These are phyloP conservation scores for Sarcophaga variegata DNA, from an alignment of 2,888 invertebrate species.

Conservation along the genomic window DNA sequence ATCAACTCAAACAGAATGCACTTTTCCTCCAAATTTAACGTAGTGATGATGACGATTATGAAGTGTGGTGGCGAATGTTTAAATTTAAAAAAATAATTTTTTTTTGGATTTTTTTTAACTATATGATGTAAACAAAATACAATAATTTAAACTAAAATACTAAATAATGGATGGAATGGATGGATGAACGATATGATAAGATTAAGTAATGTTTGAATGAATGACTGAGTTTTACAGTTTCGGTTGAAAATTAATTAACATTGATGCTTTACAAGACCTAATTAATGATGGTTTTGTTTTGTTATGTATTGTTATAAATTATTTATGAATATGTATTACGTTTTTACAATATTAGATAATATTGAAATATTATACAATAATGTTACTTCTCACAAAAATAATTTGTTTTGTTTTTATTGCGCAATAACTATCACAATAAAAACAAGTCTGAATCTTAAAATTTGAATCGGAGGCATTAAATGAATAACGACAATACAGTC, in stretches of 20 bases:
- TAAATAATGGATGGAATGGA: conserved; percentile 20
- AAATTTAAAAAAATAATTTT: too few species aligned
- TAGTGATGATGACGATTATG: too few species aligned
- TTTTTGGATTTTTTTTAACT: background rate
- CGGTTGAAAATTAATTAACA: background rate
- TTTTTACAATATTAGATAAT: background rate
- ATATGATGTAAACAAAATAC: background rate
- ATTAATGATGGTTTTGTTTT: background rate
- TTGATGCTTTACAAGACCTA: background rate
- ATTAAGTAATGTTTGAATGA: background rate
- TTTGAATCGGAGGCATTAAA: too few species aligned
- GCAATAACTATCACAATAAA: too few species aligned
- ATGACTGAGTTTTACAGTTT: background rate
- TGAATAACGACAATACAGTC: too few species aligned
- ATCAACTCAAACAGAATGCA: too few species aligned
- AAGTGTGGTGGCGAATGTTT: too few species aligned
- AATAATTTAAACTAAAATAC: conserved; percentile 48
- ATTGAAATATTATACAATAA: background rate
- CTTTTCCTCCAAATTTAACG: too few species aligned
- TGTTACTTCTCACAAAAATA: too few species aligned
- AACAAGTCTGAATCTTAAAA: too few species aligned
- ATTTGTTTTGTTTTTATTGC: too few species aligned
- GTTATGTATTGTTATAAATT: background rate
- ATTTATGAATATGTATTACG: background rate
- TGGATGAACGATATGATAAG: background rate